Conservation (phyloP, 2,888 invertebrate species). For the Acheta domesticus region DNA sequence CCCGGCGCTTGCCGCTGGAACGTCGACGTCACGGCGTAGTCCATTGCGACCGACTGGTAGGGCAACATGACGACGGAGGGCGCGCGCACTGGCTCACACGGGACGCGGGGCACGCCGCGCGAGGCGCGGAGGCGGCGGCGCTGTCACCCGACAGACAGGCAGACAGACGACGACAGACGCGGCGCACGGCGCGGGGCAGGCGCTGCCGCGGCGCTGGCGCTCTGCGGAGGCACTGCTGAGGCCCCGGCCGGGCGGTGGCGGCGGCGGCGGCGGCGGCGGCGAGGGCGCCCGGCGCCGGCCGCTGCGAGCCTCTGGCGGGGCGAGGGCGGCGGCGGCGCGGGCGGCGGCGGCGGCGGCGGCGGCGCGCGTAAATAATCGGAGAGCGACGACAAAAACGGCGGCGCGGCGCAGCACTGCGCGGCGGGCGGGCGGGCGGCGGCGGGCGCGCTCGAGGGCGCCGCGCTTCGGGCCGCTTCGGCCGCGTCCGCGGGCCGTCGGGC, state of each 20-base stretch:
- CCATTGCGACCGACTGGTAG: slow-evolving; percentile 67
- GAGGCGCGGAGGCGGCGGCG: neutral
- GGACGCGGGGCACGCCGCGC: neutral
- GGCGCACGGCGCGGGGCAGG: slow-evolving; percentile 20
- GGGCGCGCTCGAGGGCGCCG: neutral
- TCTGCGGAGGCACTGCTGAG: neutral
- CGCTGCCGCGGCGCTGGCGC: neutral
- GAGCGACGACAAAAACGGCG: neutral
- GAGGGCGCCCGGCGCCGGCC: neutral
- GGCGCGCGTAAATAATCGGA: slow-evolving; percentile 18
- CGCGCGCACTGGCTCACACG: neutral
- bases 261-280: neutral
- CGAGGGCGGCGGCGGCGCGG: neutral
- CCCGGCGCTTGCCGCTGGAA: slow-evolving; percentile 54
- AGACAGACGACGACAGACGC: too few relatives aligned
- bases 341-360: neutral
- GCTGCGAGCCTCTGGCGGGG: neutral
- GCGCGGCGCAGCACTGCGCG: neutral
- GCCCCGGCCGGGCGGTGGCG: neutral
- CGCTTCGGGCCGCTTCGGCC: slow-evolving; percentile 11
- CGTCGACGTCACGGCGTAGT: slow-evolving; percentile 49
- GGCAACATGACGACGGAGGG: slow-evolving; percentile 42
- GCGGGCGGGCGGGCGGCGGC: slow-evolving; percentile 21
- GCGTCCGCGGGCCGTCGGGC: slow-evolving; percentile 29
- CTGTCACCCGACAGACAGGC: neutral